Evolutionary conservation across 2,113 vertebrate genomes (phyloP).

Genomic region (Cyphomyrus discorhynchus): DNA sequence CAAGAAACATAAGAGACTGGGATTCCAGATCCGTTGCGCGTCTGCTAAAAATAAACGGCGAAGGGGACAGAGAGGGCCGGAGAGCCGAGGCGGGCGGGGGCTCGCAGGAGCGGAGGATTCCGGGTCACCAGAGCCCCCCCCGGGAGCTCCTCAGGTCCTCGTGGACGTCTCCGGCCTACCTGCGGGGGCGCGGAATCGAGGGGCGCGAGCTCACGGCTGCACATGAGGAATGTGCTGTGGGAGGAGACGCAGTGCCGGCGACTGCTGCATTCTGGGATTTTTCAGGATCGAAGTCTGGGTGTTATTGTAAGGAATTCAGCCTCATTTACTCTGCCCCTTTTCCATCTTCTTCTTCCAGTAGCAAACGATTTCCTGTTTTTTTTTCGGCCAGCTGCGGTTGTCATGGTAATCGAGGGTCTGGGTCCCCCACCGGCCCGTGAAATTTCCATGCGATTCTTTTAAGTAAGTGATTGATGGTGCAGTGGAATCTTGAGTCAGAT

Average conservation of each 20-base stretch:
- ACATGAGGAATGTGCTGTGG: not conserved
- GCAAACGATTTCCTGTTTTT: constrained; percentile 22
- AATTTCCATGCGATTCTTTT: not conserved
- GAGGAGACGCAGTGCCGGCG: not conserved
- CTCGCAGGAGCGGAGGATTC: constrained; percentile 40
- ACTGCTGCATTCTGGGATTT: not conserved
- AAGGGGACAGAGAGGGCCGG: constrained; percentile 38
- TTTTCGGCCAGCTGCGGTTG: not conserved
- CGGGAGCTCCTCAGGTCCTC: not conserved
- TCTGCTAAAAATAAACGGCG: constrained; percentile 53
- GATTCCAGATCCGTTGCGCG: constrained; percentile 50
- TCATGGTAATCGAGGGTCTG: constrained; percentile 17
- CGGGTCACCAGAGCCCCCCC: constrained; percentile 32
- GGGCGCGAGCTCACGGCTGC: not conserved
- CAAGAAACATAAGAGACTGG: constrained; percentile 57
- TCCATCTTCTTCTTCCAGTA: constrained; percentile 6
- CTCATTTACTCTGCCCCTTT: not conserved
- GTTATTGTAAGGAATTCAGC: constrained; percentile 2
- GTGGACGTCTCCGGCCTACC: not conserved
- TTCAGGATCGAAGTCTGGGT: not conserved
- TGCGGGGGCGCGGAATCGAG: not conserved
- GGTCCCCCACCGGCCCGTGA: not conserved
- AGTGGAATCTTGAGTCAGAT: not conserved
- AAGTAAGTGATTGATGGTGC: not conserved
- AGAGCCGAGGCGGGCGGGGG: constrained; percentile 21